Conservation (phyloP, 2,113 vertebrate genomes). For the Eonycteris spelaea region DNA sequence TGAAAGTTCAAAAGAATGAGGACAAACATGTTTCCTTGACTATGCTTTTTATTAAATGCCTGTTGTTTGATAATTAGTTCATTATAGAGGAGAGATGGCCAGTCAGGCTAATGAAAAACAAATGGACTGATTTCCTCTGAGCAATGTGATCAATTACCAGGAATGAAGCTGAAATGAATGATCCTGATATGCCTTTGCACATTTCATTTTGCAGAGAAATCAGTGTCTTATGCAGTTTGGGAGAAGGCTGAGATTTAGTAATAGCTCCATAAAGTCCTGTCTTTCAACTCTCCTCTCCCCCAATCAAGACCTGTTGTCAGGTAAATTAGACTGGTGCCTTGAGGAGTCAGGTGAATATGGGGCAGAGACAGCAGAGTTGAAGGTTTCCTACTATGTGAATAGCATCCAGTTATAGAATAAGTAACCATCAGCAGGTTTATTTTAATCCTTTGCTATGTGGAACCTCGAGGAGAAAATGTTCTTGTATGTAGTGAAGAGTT, state of each 20-base stretch:
- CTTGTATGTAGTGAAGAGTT: neutral
- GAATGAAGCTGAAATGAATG: slow-evolving; percentile 52
- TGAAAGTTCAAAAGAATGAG: slow-evolving; percentile 45
- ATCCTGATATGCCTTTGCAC: neutral
- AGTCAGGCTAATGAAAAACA: slow-evolving; percentile 33
- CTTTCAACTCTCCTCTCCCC: neutral
- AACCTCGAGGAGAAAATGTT: slow-evolving; percentile 33
- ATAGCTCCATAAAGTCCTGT: neutral
- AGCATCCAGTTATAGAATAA: neutral
- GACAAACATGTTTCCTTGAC: slow-evolving; percentile 36
- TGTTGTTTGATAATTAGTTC: slow-evolving; percentile 65
- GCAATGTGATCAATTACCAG: slow-evolving; percentile 58
- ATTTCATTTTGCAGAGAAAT: slow-evolving; percentile 41
- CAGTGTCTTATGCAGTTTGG: neutral
- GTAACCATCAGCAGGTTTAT: slow-evolving; percentile 24
- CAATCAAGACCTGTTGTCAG: neutral
- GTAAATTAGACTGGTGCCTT: slow-evolving; percentile 19
- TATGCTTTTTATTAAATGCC: slow-evolving; percentile 34
- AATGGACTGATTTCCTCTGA: slow-evolving; percentile 60
- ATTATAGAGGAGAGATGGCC: slow-evolving; percentile 50
- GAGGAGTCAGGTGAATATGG: neutral
- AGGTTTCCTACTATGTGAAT: neutral
- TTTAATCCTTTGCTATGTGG: slow-evolving; percentile 21
- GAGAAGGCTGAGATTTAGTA: neutral
- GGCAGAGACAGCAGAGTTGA: neutral